Base-by-base conservation (phyloP, 2,888 invertebrate genomes). In the Neuroscelio doddi region DNA sequence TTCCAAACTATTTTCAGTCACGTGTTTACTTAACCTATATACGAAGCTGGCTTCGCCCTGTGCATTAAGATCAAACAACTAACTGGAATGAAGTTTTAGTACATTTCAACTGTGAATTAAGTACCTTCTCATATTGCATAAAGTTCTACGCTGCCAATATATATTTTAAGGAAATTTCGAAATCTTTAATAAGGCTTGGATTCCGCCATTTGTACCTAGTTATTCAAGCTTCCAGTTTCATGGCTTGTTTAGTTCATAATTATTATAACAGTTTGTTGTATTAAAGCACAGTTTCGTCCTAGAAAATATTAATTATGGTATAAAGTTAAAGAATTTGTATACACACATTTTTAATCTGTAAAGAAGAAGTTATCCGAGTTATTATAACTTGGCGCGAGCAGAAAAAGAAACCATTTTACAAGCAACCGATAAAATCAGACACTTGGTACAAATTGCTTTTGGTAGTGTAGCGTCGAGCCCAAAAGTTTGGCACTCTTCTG, bases 401-500 rank as follows among this genome's bases (percentile, higher is more conserved):
- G 21, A 56, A 64, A 65, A 59, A 45, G 51, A 49, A 55, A 36
- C 46, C 59, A 46, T 56, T 61, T 52, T 57, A 46, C 53, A 52
- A 56, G 42, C 42, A 21, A 17, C 52, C 57, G 39, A 61, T 61
- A 61, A 65, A 61, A 65, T 61, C 61, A 39, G 32, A 27, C 47
- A 58, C 47, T 50, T 47, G 34, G 58, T 56, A 59, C 68, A 59
- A 64, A 70, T 68, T 64, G 61, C 66, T 41, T 62, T 59, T 52
- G n/a, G 34, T 38, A 16, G 17, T 45, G 38, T 56, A 65, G 58
- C 64, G 53, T 46, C 49, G 55, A 38, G 44, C 50, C 47, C 57
- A 41, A 50, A 66, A 72, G 66, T 72, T 68, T 65, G 68, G 61
- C 68, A 63, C 63, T 68, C 55, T 52, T 39, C 38, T 64, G 61